phyloP scores from a whole-genome alignment of 2,888 invertebrate species.

The Lymantria monacha region DNA sequence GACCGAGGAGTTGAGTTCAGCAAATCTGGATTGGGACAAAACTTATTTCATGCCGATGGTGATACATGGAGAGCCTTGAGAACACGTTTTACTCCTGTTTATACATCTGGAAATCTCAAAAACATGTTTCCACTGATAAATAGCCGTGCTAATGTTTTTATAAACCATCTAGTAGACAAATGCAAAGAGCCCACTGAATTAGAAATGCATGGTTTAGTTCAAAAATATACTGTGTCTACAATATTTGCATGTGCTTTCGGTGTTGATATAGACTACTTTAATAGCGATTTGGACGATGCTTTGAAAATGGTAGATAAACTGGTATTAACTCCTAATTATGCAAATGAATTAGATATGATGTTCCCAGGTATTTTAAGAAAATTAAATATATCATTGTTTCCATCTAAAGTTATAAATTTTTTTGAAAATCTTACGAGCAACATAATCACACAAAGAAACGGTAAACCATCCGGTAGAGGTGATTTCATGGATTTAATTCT shows the following conservation, averaged over 20 bases:
- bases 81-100: slow-evolving; percentile 50
- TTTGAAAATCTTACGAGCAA: slow-evolving; percentile 38
- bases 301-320: slow-evolving; percentile 20
- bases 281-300: background rate
- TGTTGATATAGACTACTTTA: background rate
- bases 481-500: slow-evolving; percentile 57
- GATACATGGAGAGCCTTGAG: slow-evolving; percentile 51
- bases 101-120: slow-evolving; percentile 58
- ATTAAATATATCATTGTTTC: slow-evolving; percentile 39
- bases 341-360: slow-evolving; percentile 45
- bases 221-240: background rate
- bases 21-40: slow-evolving; percentile 45
- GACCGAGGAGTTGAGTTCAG: slow-evolving; percentile 52
- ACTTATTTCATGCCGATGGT: slow-evolving; percentile 52
- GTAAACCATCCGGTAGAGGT: slow-evolving; percentile 38
- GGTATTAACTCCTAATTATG: slow-evolving; percentile 19
- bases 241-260: slow-evolving; percentile 1
- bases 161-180: slow-evolving; percentile 29
- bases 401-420: slow-evolving; percentile 28
- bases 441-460: slow-evolving; percentile 42
- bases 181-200: slow-evolving; percentile 1
- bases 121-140: slow-evolving; percentile 52
- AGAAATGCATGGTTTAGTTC: background rate
- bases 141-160: slow-evolving; percentile 42
- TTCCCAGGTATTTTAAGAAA: slow-evolving; percentile 47